A percentile compares a stretch with the other conserved stretches of the same genome.
Evolutionary conservation across 2,797 vertebrate species (phyloP).

Genomic region (Sebastes dallii): DNA sequence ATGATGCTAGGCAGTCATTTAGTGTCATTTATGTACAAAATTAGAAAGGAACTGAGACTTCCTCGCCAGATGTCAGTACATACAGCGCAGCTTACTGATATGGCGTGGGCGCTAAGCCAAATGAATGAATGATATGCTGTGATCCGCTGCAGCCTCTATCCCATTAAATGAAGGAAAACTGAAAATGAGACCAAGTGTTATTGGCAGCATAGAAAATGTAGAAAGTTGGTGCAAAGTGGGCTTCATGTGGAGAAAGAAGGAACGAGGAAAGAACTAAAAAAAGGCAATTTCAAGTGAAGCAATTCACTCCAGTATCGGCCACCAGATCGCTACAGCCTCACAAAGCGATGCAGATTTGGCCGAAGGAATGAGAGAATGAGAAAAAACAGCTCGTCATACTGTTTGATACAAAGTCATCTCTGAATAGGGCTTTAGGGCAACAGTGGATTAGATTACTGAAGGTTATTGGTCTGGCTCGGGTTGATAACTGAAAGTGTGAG

Average conservation of each 20-base stretch:
- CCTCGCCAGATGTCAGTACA: not conserved
- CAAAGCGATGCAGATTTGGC: not conserved
- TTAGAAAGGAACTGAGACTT: not conserved
- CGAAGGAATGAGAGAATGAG: not conserved
- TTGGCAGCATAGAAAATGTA: not conserved
- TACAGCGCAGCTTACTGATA: not conserved
- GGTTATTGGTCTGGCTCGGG: not conserved
- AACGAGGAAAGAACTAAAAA: not conserved
- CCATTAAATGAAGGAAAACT: not conserved
- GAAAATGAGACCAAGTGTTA: not conserved
- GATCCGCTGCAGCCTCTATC: not conserved
- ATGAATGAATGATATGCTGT: not conserved
- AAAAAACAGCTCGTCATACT: not conserved
- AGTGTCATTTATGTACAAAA: not conserved
- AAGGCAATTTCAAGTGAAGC: not conserved
- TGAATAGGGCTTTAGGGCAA: not conserved
- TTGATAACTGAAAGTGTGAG: not conserved
- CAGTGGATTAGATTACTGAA: not conserved
- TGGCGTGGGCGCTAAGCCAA: not conserved
- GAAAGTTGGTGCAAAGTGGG: not conserved
- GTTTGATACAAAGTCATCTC: not conserved
- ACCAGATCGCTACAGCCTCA: not conserved
- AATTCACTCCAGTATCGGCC: not conserved
- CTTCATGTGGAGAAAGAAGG: not conserved
- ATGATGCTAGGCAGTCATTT: not conserved